Percentiles rank a stretch among this genome's conserved stretches.
Evolutionary conservation across 2,888 invertebrate genomes (phyloP).

Genomic region (Cheilosia grossa): DNA sequence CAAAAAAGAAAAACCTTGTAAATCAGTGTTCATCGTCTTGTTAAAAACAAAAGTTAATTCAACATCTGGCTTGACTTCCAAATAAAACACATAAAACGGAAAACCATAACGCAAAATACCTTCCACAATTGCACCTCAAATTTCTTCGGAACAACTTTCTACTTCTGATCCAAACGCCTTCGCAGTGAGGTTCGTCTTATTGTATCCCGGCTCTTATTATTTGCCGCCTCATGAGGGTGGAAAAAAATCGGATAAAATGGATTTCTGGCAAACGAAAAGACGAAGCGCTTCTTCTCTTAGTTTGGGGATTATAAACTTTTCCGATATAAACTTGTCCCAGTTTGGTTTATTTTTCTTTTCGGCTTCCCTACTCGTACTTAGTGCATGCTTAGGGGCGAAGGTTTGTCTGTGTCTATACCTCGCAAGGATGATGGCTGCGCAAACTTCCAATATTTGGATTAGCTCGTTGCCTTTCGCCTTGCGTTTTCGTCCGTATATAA

Average conservation of each 20-base stretch:
- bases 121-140: neutral
- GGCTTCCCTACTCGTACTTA: constrained; percentile 31
- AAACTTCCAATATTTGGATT: constrained; percentile 66
- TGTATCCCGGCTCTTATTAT: constrained; percentile 46
- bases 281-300: constrained; percentile 54
- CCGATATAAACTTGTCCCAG: constrained; percentile 73
- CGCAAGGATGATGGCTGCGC: constrained; percentile 40
- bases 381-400: constrained; percentile 9
- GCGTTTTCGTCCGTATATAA: constrained; percentile 35
- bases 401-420: constrained; percentile 10
- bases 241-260: constrained; percentile 53
- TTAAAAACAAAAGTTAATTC: too few relatives aligned
- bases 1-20: too few relatives aligned
- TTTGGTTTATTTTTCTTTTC: constrained; percentile 34
- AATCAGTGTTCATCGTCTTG: too few relatives aligned
- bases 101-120: neutral
- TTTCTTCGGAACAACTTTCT: too few relatives aligned
- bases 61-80: too few relatives aligned
- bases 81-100: too few relatives aligned
- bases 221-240: constrained; percentile 46
- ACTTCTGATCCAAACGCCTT: neutral
- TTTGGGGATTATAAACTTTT: constrained; percentile 74
- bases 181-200: constrained; percentile 37
- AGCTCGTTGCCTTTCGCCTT: constrained; percentile 35
- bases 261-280: constrained; percentile 32